Percentiles rank a stretch among this genome's conserved stretches.
These are phyloP conservation scores for Harpalus rufipes DNA, from an alignment of 2,888 invertebrate species.

Conservation along the genomic window DNA sequence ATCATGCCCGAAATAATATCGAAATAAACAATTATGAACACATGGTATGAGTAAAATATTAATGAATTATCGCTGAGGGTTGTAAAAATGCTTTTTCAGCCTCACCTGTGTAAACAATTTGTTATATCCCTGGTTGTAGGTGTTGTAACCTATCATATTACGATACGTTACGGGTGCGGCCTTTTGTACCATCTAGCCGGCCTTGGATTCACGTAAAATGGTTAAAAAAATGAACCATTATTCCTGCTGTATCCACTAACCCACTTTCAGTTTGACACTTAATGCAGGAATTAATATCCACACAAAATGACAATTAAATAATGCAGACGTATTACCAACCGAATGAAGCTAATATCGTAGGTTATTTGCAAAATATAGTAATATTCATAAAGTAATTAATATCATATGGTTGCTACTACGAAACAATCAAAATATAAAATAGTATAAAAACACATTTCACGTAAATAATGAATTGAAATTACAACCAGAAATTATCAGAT, in stretches of 20 bases:
- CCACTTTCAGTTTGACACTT: constrained; percentile 32
- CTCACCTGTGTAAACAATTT: constrained; percentile 90
- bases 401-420: neutral
- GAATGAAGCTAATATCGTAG: neutral
- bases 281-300: constrained; percentile 19
- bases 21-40: constrained; percentile 36
- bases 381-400: constrained; percentile 11
- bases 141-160: constrained; percentile 89
- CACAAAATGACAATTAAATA: neutral
- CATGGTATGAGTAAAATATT: constrained; percentile 18
- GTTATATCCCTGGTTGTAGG: constrained; percentile 88
- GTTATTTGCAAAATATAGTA: neutral
- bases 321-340: constrained; percentile 21
- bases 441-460: constrained; percentile 22
- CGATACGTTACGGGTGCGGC: constrained; percentile 80
- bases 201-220: constrained; percentile 67
- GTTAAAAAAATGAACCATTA: constrained; percentile 43
- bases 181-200: constrained; percentile 73
- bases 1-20: constrained; percentile 37
- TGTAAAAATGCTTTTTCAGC: constrained; percentile 37
- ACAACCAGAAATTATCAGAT: constrained; percentile 16
- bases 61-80: constrained; percentile 10
- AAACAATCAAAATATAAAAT: constrained; percentile 2
- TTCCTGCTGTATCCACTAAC: constrained; percentile 10
- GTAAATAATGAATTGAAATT: constrained; percentile 6